Conservation (phyloP, 1,140 invertebrate species). For the Cataglyphis hispanica region DNA sequence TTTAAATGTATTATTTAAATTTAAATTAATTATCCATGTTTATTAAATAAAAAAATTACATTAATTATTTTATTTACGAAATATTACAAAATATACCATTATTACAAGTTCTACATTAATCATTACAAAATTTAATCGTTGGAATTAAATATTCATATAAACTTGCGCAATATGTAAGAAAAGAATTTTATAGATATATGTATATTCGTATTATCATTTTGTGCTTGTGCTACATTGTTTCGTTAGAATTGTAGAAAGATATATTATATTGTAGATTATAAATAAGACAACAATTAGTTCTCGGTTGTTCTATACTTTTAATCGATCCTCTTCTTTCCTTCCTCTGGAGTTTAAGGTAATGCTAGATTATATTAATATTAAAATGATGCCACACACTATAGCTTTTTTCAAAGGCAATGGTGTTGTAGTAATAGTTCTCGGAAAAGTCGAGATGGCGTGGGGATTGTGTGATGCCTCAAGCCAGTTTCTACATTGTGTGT, state of each 20-base stretch:
- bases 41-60: neutral
- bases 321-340: neutral
- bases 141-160: neutral
- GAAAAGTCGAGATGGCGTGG: conserved; percentile 4
- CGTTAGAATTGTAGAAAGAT: neutral
- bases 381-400: conserved; percentile 13
- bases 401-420: conserved; percentile 1
- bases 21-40: neutral
- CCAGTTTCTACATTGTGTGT: conserved; percentile 50
- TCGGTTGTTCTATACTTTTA: conserved; percentile 3
- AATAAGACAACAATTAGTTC: neutral
- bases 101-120: neutral
- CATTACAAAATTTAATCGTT: neutral
- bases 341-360: conserved; percentile 7
- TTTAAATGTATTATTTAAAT: too few species aligned
- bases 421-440: conserved; percentile 33
- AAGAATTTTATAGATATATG: neutral
- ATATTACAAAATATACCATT: neutral
- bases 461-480: neutral
- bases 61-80: neutral
- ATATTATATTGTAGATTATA: neutral
- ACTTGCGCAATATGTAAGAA: neutral
- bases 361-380: conserved; percentile 24
- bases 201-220: neutral
- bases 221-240: neutral